Conservation (phyloP, 2,888 invertebrate species). For the Brassicogethes aeneus region DNA sequence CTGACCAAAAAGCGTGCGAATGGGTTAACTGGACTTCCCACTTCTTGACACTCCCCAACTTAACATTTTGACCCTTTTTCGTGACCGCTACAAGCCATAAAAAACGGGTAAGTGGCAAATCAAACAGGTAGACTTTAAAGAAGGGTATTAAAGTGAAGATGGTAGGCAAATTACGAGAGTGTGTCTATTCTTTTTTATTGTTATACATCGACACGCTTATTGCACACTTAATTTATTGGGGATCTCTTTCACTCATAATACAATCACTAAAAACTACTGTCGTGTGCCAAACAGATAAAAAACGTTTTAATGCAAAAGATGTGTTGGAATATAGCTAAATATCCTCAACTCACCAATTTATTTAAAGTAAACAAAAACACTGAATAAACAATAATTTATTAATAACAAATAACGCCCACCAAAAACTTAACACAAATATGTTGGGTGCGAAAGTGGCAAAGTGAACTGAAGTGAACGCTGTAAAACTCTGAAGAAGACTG, state of each 20-base stretch:
- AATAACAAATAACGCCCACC: too few species aligned
- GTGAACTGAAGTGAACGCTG: slow-evolving; percentile 4
- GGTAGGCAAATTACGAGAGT: not conserved
- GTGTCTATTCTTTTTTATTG: not conserved
- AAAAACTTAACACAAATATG: too few species aligned
- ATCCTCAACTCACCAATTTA: too few species aligned
- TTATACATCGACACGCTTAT: not conserved
- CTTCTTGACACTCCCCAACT: not conserved
- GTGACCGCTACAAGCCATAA: not conserved
- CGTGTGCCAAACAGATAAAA: too few species aligned
- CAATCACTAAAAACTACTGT: too few species aligned
- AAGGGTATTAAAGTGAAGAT: not conserved
- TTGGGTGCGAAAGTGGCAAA: too few species aligned
- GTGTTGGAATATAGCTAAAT: too few species aligned
- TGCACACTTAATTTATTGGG: too few species aligned
- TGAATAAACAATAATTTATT: too few species aligned
- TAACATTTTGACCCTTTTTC: not conserved
- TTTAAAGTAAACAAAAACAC: too few species aligned
- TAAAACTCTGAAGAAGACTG: slow-evolving; percentile 14
- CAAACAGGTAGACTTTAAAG: not conserved
- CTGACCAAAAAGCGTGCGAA: not conserved
- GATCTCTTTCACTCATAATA: too few species aligned
- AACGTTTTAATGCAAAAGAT: too few species aligned
- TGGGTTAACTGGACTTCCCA: not conserved
- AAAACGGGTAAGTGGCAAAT: not conserved